Conservation (phyloP, 1,140 invertebrate genomes). For the Ceratitis capitata region DNA sequence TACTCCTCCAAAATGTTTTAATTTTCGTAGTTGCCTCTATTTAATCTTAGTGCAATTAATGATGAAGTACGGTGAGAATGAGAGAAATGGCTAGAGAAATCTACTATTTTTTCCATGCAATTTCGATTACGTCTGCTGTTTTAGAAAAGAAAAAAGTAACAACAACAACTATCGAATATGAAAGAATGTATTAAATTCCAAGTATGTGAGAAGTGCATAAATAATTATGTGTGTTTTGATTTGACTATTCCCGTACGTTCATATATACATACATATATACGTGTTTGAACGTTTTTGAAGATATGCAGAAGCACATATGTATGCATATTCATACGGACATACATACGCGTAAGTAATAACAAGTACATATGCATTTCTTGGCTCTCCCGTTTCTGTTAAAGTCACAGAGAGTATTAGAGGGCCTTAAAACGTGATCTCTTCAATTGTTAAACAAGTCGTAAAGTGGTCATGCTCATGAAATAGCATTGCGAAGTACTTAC, state of each 20-base stretch:
- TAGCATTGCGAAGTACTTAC: not conserved
- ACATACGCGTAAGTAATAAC: no score
- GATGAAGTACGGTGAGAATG: no score
- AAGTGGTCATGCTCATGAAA: not conserved
- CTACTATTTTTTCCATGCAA: not conserved
- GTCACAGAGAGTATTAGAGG: not conserved
- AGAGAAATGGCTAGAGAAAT: not conserved
- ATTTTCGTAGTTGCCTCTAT: no score
- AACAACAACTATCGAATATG: no score
- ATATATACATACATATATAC: not conserved
- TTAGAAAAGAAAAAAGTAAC: not conserved
- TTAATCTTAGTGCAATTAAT: no score
- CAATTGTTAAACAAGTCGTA: not conserved
- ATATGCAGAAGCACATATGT: not conserved
- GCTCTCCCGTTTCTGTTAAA: not conserved
- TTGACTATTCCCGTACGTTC: no score
- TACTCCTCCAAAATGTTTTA: no score
- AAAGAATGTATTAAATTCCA: no score
- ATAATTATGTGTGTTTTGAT: not conserved
- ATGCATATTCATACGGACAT: no score
- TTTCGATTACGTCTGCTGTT: not conserved
- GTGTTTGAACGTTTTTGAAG: not conserved
- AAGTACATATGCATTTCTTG: not conserved
- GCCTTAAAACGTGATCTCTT: not conserved
- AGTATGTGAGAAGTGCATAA: not conserved